phyloP scores from a whole-genome alignment of 2,888 invertebrate genomes.

The Mythimna loreyi region DNA sequence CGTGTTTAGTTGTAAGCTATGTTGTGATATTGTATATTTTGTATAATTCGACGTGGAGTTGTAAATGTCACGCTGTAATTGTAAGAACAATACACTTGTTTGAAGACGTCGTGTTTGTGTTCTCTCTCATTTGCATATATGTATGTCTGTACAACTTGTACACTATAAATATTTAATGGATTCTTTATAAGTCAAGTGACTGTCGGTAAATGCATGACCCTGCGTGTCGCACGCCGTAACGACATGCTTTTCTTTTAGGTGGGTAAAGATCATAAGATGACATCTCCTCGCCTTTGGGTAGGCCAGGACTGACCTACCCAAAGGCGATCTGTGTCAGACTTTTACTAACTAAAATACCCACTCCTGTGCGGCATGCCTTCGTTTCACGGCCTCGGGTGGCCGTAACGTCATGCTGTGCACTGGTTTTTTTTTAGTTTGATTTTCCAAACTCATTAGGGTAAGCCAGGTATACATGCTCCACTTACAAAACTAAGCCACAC shows the following conservation, averaged over 20 bases:
- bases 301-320: no score
- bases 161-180: slow-evolving; percentile 72
- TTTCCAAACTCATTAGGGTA: no score
- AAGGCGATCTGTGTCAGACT: no score
- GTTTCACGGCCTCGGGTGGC: no score
- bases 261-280: no score
- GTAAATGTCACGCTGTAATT: slow-evolving; percentile 53
- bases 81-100: slow-evolving; percentile 71
- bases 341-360: no score
- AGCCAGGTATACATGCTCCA: no score
- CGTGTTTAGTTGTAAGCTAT: slow-evolving; percentile 41
- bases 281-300: no score
- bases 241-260: no score
- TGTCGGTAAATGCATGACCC: slow-evolving; percentile 38
- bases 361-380: no score
- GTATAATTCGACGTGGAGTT: slow-evolving; percentile 18
- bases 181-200: slow-evolving; percentile 56
- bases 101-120: slow-evolving; percentile 59
- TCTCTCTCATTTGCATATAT: slow-evolving; percentile 53
- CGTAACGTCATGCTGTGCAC: no score
- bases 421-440: neutral
- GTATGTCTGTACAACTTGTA: slow-evolving; percentile 43
- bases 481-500: no score
- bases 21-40: slow-evolving; percentile 47
- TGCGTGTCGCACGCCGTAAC: slow-evolving; percentile 30